Conservation (phyloP, 2,113 vertebrate genomes). For the Hypomesus transpacificus region DNA sequence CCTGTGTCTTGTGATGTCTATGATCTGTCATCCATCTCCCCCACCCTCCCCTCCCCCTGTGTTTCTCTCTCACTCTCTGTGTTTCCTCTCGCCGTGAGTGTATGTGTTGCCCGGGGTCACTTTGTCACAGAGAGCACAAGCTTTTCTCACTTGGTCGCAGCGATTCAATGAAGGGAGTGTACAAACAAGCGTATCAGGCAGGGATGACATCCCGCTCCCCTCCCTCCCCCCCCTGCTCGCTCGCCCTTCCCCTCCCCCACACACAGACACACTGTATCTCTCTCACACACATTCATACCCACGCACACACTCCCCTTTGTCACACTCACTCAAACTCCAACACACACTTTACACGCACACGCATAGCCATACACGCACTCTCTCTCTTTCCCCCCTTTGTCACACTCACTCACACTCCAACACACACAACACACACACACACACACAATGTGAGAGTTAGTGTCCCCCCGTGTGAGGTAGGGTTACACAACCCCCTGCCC, state of each 20-base stretch:
- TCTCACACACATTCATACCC: conserved; percentile 15
- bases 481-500: conserved; percentile 64
- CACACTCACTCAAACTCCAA: not conserved
- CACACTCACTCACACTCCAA: conserved; percentile 19
- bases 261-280: conserved; percentile 26
- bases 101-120: conserved; percentile 59
- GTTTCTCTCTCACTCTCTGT: conserved; percentile 47
- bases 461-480: conserved; percentile 50
- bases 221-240: conserved; percentile 13
- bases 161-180: conserved; percentile 66
- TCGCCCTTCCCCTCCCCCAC: conserved; percentile 29
- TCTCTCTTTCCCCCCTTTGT: conserved; percentile 2
- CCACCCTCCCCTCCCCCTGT: not conserved
- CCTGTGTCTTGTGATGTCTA: not conserved
- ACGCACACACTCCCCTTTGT: not conserved
- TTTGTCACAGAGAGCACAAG: conserved; percentile 67
- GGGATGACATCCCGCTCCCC: conserved; percentile 51
- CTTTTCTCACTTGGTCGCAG: conserved; percentile 67
- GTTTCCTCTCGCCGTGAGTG: conserved; percentile 52
- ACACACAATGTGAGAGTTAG: conserved; percentile 28
- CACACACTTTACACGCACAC: not conserved
- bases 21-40: conserved; percentile 8
- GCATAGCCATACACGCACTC: not conserved
- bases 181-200: conserved; percentile 63
- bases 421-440: not conserved